Evolutionary conservation across 2,113 vertebrate genomes (phyloP).

Genomic region (Catharus fuscescens): DNA sequence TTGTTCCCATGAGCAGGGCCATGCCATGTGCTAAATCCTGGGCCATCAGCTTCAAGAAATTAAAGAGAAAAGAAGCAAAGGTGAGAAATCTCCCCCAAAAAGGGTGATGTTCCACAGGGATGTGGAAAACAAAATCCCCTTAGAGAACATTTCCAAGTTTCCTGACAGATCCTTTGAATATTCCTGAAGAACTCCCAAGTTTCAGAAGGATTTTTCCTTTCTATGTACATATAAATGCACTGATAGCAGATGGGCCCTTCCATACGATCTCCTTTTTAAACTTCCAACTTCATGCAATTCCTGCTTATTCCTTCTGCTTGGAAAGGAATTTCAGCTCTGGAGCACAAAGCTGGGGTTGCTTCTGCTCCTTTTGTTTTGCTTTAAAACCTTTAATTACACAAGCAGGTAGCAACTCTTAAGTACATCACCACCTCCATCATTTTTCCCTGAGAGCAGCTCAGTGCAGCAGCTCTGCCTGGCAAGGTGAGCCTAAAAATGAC

Average conservation of each 20-base stretch:
- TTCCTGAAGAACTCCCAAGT: background rate
- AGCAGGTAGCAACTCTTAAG: background rate
- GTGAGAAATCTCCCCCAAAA: background rate
- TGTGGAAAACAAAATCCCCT: background rate
- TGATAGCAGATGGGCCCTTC: background rate
- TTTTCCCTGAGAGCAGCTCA: background rate
- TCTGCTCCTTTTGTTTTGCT: background rate
- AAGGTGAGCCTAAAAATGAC: background rate
- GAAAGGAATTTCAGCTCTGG: background rate
- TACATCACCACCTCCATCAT: background rate
- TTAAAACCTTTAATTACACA: background rate
- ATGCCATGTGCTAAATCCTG: rapidly evolving
- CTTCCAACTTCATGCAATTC: background rate
- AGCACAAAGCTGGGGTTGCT: background rate
- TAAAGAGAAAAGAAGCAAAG: background rate
- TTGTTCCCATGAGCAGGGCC: background rate
- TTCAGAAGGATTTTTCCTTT: background rate
- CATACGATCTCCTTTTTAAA: background rate
- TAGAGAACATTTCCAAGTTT: background rate
- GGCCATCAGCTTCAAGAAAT: background rate
- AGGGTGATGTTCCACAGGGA: background rate
- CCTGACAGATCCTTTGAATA: background rate
- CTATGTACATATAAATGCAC: background rate
- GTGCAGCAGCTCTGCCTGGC: background rate
- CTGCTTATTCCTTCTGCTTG: background rate